These are phyloP conservation scores for Carassius gibelio DNA, from an alignment of 2,113 vertebrate species.

Conservation along the genomic window DNA sequence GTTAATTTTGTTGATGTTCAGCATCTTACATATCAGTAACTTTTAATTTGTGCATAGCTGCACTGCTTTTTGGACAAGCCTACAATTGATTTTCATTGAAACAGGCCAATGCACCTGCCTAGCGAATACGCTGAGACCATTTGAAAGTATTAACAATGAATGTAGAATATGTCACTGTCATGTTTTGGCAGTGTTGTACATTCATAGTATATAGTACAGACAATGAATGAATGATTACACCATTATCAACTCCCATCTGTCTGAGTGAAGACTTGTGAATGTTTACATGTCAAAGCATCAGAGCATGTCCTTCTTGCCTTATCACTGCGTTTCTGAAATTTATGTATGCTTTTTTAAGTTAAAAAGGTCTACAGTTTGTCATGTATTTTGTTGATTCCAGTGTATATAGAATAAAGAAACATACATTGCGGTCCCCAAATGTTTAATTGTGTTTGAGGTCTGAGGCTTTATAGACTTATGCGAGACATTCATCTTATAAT, in stretches of 20 bases:
- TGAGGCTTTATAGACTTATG: background rate
- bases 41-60: background rate
- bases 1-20: no score
- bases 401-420: background rate
- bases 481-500: background rate
- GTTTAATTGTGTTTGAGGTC: constrained; percentile 12
- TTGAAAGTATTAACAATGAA: constrained; percentile 55
- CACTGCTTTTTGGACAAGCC: background rate
- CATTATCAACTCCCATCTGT: background rate
- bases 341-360: background rate
- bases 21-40: background rate
- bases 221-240: background rate
- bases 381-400: background rate
- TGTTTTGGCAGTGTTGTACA: background rate
- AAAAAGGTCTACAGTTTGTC: background rate
- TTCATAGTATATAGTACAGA: background rate
- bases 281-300: background rate
- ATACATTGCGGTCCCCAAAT: no score
- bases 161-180: constrained; percentile 24
- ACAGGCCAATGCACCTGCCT: background rate
- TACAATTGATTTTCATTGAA: background rate
- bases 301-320: constrained; percentile 5
- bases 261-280: background rate
- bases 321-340: background rate
- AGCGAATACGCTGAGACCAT: constrained; percentile 44